Evolutionary conservation across 2,797 vertebrate species (phyloP), one percentile per base, ranked within the genome.

Genomic region (Lepidocolaptes lacrymiger): DNA sequence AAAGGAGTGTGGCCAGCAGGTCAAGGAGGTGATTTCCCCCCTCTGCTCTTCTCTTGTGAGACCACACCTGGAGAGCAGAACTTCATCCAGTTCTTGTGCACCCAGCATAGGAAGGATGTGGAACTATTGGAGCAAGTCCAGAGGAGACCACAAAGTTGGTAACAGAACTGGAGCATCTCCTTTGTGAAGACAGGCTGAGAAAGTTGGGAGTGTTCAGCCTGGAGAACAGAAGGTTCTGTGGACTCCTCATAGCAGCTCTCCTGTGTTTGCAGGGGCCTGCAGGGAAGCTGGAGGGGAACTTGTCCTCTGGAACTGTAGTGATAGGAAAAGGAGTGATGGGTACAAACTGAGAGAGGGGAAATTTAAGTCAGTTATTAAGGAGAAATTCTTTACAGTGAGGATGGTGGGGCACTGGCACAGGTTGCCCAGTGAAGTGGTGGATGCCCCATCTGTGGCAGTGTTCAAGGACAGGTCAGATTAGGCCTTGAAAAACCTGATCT

Each of bases 11-110:
- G 54, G 15, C 7, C 46, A 74, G 27, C 7, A 48, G 15, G 8
- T 36, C 8, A 3, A 36, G 8, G 9, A 49, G 15, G 7, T 36
- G 12, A 55, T 62, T 62, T 6, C 24, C 2, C 3, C 4, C 2
- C 4, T 46, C 21, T 46, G 4, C 7, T 36, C 21, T 59, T 26
- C 11, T 61, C 48, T 41, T 48, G 48, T 27, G 17, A 52, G 17
- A 41, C 61, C 20, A 20, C 39, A 41, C 17, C 17, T 30, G 20
- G 28, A 19, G 43, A 43, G 43, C 43, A 43, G 43, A 43, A 43
- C 43, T 43, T 43, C 43, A 43, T 19, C 43, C 15, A 43, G 20
- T 43, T 43, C 27, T 43, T 30, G 9, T 43, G 20, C 6, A 9
- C 20, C 36, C 39, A 43, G 14, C 9, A 62, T 43, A 62, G 30